Conservation (phyloP, 2,113 vertebrate species). For the Xyrauchen texanus region DNA sequence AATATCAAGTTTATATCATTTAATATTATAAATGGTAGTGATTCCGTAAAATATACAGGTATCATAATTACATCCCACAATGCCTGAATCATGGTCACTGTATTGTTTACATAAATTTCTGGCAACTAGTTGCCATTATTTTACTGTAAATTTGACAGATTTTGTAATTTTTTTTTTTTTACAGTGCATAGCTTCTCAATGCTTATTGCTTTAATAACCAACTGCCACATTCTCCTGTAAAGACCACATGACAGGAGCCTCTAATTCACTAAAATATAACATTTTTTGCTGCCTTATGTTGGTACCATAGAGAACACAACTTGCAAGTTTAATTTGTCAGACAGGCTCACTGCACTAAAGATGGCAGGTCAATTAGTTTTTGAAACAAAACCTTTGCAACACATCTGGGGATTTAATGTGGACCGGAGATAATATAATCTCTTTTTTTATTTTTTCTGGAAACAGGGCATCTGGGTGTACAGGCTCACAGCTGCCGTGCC, state of each 20-base stretch:
- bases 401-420: constrained; percentile 9
- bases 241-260: neutral
- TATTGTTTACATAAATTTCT: too few species aligned
- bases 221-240: neutral
- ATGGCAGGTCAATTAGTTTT: neutral
- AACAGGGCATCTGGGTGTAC: neutral
- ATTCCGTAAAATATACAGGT: too few species aligned
- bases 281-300: too few species aligned
- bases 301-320: too few species aligned
- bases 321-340: neutral
- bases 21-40: too few species aligned
- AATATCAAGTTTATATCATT: too few species aligned
- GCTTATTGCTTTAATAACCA: neutral
- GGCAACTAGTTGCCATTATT: too few species aligned
- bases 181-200: too few species aligned
- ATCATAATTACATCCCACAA: too few species aligned
- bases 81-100: too few species aligned
- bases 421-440: neutral
- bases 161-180: too few species aligned
- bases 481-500: constrained; percentile 23
- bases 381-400: neutral
- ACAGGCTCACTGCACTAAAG: neutral
- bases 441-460: constrained; percentile 4
- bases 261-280: neutral
- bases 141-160: too few species aligned